phyloP scores from a whole-genome alignment of 2,113 vertebrate genomes.

The Edolisoma coerulescens region DNA sequence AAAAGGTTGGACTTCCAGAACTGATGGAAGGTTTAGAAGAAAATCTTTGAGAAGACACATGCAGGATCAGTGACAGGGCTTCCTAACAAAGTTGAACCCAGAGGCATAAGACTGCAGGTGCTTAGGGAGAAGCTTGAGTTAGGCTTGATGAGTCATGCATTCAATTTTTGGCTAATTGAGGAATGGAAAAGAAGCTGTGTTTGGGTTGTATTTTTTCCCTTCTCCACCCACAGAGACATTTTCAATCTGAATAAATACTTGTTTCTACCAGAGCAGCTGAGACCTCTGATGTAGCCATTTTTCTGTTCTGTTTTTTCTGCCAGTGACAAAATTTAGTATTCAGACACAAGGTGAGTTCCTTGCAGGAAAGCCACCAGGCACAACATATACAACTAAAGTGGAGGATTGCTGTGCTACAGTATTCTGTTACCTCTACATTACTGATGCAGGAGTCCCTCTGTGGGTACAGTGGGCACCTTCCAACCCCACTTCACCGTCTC shows the following conservation, averaged over 20 bases:
- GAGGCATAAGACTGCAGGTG: neutral
- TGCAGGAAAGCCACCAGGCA: neutral
- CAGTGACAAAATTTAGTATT: neutral
- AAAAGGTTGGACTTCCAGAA: neutral
- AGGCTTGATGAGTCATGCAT: neutral
- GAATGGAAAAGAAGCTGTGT: neutral
- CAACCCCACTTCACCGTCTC: neutral
- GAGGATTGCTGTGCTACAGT: neutral
- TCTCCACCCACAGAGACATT: neutral
- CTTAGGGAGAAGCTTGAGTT: neutral
- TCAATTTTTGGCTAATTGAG: neutral
- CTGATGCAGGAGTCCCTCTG: neutral
- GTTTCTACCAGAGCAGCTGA: neutral
- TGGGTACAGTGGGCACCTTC: accelerated
- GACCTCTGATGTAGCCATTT: neutral
- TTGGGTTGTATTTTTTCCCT: neutral
- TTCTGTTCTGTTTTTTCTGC: neutral
- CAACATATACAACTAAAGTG: neutral
- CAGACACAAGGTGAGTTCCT: neutral
- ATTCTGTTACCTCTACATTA: neutral
- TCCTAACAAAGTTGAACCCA: neutral
- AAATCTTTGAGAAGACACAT: neutral
- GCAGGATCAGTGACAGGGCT: neutral
- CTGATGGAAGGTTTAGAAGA: neutral
- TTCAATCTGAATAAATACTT: neutral